Base-by-base conservation (phyloP, 2,113 vertebrate genomes). In the Sardina pilchardus region DNA sequence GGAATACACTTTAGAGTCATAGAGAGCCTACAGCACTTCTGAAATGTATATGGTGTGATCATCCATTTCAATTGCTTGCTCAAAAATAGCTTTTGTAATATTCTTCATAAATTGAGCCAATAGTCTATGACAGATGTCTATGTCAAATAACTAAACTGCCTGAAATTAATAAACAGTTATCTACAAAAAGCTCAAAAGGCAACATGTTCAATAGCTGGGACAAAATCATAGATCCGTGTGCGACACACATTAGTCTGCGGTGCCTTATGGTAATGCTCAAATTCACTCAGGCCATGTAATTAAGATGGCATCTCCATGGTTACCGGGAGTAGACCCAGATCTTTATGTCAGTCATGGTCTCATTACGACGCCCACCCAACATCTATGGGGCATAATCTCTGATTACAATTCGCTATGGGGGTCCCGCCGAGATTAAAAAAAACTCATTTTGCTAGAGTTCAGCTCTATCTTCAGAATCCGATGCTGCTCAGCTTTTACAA, bases 401-500 rank as follows among this genome's bases (percentile, higher is more conserved):
- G 82, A 81, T 86, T 80, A 48, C 34, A 75, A 10, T 43, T 42
- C 42, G 36, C 34, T 16, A 71, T 30, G 44, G 16, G 82, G 26
- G 48, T 81, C 48, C 82, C 0, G 9, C n/a, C 14, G 26, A 84
- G 86, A 87, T 84, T 84, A 87, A 56, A 42, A 82, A 50, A 71
- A 67, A 67, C 59, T 26, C 59, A 67, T 71, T 14, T 67, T 19
- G 17, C 50, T 56, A 56, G 63, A 71, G n/a, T 34, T 71, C 63
- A 34, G 63, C 21, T 56, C 19, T 10, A 71, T 71, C 63, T 71
- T 71, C 26, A 34, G 10, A 3, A 34, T 71, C 53, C 7, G 63
- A 71, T 26, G 14, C 63, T 71, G 63, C 30, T 34, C n/a, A 34
- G 30, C 8, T 71, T 34, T 71, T 14, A 71, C 63, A 14, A 10